phyloP scores from a whole-genome alignment of 2,113 vertebrate genomes.

The Nothocercus nigrocapillus region DNA sequence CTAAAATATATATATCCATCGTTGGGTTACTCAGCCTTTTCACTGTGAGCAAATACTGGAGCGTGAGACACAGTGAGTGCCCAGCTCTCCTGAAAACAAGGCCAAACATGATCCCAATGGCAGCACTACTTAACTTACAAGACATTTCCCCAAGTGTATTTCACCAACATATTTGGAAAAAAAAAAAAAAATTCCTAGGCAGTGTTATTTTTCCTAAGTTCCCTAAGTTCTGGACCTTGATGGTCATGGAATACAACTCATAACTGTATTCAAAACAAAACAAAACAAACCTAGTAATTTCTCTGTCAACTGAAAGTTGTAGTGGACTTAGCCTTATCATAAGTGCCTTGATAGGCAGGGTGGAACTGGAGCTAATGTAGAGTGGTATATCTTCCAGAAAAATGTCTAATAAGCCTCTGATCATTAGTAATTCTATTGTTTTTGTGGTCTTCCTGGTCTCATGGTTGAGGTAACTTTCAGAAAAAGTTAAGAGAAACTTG shows the following conservation, averaged over 20 bases:
- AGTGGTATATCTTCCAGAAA: background rate
- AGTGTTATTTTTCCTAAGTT: background rate
- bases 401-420: background rate
- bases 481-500: background rate
- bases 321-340: background rate
- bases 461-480: background rate
- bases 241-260: background rate
- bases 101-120: background rate
- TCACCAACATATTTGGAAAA: background rate
- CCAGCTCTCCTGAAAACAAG: background rate
- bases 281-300: background rate
- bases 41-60: background rate
- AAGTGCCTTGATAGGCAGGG: background rate
- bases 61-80: background rate
- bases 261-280: no score
- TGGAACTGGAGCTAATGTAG: background rate
- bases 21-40: background rate
- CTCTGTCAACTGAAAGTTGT: background rate
- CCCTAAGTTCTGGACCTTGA: background rate
- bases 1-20: background rate
- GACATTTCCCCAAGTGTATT: background rate
- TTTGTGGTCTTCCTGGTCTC: background rate
- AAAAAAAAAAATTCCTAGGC: background rate
- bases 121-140: background rate
- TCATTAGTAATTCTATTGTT: background rate